These are phyloP conservation scores for Geotrupes spiniger DNA, from an alignment of 2,888 invertebrate genomes.

Conservation along the genomic window DNA sequence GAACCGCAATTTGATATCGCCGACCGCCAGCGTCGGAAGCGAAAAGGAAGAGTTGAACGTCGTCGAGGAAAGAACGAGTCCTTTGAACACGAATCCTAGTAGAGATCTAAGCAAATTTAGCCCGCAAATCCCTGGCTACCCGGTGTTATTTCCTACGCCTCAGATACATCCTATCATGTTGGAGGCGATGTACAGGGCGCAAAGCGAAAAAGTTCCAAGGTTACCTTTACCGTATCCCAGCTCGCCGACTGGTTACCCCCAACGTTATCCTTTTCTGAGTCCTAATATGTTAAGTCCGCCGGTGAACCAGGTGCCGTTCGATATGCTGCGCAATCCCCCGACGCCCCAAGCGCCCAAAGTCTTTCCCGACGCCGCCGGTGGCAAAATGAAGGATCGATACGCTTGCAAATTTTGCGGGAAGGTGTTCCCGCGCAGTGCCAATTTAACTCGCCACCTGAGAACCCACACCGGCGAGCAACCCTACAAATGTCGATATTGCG, in stretches of 20 bases:
- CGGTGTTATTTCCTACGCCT: slow-evolving; percentile 58
- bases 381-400: slow-evolving; percentile 83
- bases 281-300: slow-evolving; percentile 50
- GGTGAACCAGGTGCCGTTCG: slow-evolving; percentile 55
- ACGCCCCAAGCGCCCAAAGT: slow-evolving; percentile 44
- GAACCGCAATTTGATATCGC: slow-evolving; percentile 78
- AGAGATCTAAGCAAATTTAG: slow-evolving; percentile 42
- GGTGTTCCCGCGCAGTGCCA: slow-evolving; percentile 95
- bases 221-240: slow-evolving; percentile 60
- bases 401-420: slow-evolving; percentile 98
- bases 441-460: slow-evolving; percentile 91
- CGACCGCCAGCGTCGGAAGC: slow-evolving; percentile 50
- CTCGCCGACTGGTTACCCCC: slow-evolving; percentile 50
- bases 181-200: slow-evolving; percentile 66
- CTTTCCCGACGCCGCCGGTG: slow-evolving; percentile 50
- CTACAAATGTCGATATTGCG: slow-evolving; percentile 98
- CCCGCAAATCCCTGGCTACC: slow-evolving; percentile 45
- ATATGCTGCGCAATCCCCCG: slow-evolving; percentile 53
- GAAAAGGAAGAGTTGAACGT: slow-evolving; percentile 35
- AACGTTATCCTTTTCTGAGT: slow-evolving; percentile 51
- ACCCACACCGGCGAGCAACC: slow-evolving; percentile 99
- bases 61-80: slow-evolving; percentile 39
- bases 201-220: slow-evolving; percentile 57
- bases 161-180: slow-evolving; percentile 69
- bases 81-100: slow-evolving; percentile 28